Percentiles rank a stretch among this genome's conserved stretches.
Evolutionary conservation across 35 echinoderm and acorn worm species (phyloP).

Genomic region (Strongylocentrotus purpuratus): DNA sequence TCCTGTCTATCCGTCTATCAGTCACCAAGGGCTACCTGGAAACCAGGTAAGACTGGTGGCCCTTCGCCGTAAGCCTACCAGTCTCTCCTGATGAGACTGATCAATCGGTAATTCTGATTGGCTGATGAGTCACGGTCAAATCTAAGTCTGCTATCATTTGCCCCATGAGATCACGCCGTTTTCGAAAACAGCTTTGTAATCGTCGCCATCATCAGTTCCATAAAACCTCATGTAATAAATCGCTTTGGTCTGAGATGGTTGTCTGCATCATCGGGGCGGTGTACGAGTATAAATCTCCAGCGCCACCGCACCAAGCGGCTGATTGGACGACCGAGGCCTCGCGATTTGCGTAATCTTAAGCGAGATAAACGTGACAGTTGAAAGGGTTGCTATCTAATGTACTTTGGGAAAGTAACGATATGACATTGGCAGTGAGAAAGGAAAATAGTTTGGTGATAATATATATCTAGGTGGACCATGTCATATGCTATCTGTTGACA

Average conservation of each 20-base stretch:
- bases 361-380: not conserved
- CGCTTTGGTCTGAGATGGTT: not conserved
- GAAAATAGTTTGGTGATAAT: constrained; percentile 21
- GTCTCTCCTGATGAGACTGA: not conserved
- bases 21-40: constrained; percentile 30
- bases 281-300: not conserved
- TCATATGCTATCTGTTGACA: constrained; percentile 26
- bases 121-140: constrained; percentile 46
- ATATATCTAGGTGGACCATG: not conserved
- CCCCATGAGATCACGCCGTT: not conserved
- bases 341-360: not conserved
- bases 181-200: constrained; percentile 22
- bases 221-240: constrained; percentile 41
- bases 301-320: not conserved
- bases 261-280: not conserved
- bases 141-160: not conserved
- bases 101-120: constrained; percentile 43
- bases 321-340: not conserved
- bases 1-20: constrained; percentile 12
- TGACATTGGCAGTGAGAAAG: constrained; percentile 7
- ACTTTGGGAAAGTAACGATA: not conserved
- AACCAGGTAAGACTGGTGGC: constrained; percentile 13
- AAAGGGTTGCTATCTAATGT: not conserved
- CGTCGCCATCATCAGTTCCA: constrained; percentile 3
- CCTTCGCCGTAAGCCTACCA: not conserved